A percentile compares a stretch with the other conserved stretches of the same genome.
phyloP scores from a whole-genome alignment of 2,797 vertebrate species.

The Potorous gilbertii region DNA sequence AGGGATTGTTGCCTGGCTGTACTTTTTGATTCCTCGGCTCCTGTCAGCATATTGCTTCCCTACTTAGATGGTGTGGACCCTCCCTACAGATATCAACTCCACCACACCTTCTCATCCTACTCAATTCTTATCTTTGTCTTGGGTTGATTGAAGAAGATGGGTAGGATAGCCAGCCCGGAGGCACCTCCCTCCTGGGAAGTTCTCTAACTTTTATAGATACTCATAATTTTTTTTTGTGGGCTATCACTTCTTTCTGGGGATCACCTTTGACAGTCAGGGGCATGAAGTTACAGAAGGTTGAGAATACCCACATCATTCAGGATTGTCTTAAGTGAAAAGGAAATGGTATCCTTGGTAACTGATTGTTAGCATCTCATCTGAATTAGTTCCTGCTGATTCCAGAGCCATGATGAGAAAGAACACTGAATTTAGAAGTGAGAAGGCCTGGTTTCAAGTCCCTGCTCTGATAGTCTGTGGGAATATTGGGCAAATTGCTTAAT shows the following conservation, averaged over 20 bases:
- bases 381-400: background rate
- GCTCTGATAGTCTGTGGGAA: background rate
- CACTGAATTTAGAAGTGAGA: background rate
- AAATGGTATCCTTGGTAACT: background rate
- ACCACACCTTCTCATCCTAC: background rate
- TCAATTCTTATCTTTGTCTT: background rate
- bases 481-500: background rate
- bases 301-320: background rate
- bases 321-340: background rate
- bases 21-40: background rate
- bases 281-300: background rate
- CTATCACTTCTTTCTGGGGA: background rate
- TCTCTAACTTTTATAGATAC: background rate
- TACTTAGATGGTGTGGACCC: background rate
- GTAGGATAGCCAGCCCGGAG: background rate
- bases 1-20: background rate
- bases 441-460: background rate
- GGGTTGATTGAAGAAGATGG: background rate
- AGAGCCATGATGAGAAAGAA: background rate
- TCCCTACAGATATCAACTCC: background rate
- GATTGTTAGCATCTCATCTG: background rate
- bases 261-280: background rate
- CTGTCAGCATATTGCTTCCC: background rate
- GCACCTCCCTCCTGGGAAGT: background rate
- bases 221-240: background rate